A percentile compares a stretch with the other conserved stretches of the same genome.
These are phyloP conservation scores for Betta splendens DNA, from an alignment of 2,797 vertebrate species.

Conservation along the genomic window DNA sequence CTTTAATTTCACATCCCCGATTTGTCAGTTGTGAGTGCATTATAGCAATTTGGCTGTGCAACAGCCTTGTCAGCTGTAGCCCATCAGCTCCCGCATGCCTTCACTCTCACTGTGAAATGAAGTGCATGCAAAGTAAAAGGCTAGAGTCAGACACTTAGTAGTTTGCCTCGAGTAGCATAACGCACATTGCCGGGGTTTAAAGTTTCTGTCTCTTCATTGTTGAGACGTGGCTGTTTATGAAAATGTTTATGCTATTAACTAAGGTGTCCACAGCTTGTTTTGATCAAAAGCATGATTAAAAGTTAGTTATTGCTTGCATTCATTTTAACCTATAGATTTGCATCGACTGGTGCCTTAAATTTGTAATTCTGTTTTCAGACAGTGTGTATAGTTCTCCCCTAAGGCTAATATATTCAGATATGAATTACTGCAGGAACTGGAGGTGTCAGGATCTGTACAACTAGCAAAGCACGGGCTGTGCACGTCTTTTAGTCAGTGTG, in stretches of 20 bases:
- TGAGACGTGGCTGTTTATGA: no score
- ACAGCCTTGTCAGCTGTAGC: constrained; percentile 48
- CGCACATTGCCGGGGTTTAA: no score
- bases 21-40: constrained; percentile 48
- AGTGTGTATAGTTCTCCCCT: no score
- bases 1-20: constrained; percentile 40
- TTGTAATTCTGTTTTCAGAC: neutral
- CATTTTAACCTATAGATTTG: neutral
- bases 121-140: constrained; percentile 17
- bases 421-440: no score
- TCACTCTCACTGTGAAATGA: constrained; percentile 6
- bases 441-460: neutral
- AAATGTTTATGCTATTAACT: no score
- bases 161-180: neutral
- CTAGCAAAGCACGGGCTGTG: neutral
- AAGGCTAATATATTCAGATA: no score
- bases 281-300: no score
- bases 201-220: no score
- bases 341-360: neutral
- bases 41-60: constrained; percentile 55
- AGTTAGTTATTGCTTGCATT: no score
- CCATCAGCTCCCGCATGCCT: constrained; percentile 33
- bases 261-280: neutral
- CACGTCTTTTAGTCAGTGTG: neutral
- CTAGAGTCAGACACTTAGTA: constrained; percentile 27